Evolutionary conservation across 2,797 vertebrate genomes (phyloP).

Genomic region (Geotrypetes seraphini): DNA sequence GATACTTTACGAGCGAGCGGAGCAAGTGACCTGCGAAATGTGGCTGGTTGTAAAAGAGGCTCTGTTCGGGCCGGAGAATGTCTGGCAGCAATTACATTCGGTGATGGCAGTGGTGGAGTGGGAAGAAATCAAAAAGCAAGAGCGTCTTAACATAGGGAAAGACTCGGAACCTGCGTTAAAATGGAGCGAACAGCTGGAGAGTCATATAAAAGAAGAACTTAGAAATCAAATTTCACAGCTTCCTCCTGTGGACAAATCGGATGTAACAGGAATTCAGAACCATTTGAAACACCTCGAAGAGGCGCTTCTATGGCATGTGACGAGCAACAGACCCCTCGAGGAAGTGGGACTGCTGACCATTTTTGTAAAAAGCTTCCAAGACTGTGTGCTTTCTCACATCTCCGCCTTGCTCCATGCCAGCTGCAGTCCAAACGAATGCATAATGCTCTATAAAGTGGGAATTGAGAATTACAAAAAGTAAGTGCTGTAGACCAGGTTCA

Average conservation of each 20-base stretch:
- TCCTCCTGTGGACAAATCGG: neutral
- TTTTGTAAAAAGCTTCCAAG: neutral
- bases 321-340: constrained; percentile 11
- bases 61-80: neutral
- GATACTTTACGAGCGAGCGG: constrained; percentile 5
- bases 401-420: neutral
- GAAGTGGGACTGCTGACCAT: neutral
- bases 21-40: constrained; percentile 10
- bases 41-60: constrained; percentile 21
- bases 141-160: fast-evolving
- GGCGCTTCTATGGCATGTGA: neutral
- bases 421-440: constrained; percentile 22
- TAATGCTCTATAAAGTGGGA: constrained; percentile 31
- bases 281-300: constrained; percentile 18
- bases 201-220: constrained; percentile 15
- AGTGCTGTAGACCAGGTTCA: neutral
- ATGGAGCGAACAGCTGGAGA: constrained; percentile 29
- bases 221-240: constrained; percentile 5
- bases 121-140: constrained; percentile 11
- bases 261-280: neutral
- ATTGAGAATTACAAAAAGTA: constrained; percentile 23
- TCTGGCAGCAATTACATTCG: neutral
- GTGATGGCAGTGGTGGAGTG: constrained; percentile 20
- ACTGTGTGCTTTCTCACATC: constrained; percentile 18
- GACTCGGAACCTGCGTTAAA: neutral